phyloP scores from a whole-genome alignment of 2,888 invertebrate species.

The Cremastinae sp. region DNA sequence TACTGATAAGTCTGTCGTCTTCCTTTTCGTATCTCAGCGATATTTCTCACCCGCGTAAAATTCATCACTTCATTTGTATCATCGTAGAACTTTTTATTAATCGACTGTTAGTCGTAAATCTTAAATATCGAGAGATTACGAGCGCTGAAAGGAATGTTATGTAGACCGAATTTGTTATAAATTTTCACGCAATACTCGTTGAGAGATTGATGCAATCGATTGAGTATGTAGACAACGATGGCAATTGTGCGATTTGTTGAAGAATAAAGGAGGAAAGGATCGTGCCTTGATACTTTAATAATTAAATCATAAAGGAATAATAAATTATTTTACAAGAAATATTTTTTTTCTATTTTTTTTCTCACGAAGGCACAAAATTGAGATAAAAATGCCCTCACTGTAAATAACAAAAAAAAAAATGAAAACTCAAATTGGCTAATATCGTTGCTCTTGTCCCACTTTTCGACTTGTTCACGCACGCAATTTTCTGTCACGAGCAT shows the following conservation, averaged over 20 bases:
- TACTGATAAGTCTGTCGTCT: constrained; percentile 44
- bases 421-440: constrained; percentile 11
- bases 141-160: constrained; percentile 36
- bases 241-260: constrained; percentile 51
- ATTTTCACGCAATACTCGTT: constrained; percentile 46
- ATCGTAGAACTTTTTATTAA: constrained; percentile 36
- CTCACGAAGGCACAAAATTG: background rate
- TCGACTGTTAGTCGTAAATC: constrained; percentile 35
- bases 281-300: constrained; percentile 78
- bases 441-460: no score
- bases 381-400: background rate
- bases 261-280: constrained; percentile 64
- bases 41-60: constrained; percentile 7
- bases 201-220: constrained; percentile 29
- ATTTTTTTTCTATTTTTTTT: constrained; percentile 55
- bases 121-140: constrained; percentile 15
- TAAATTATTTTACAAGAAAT: constrained; percentile 77
- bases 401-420: constrained; percentile 23
- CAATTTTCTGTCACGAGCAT: constrained; percentile 10
- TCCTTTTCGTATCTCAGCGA: constrained; percentile 16
- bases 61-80: background rate
- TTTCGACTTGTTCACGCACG: background rate
- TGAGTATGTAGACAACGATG: constrained; percentile 52
- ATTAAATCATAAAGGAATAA: constrained; percentile 69
- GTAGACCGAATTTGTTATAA: constrained; percentile 43